These are phyloP conservation scores for Parambassis ranga DNA, from an alignment of 2,797 vertebrate genomes.

Conservation along the genomic window DNA sequence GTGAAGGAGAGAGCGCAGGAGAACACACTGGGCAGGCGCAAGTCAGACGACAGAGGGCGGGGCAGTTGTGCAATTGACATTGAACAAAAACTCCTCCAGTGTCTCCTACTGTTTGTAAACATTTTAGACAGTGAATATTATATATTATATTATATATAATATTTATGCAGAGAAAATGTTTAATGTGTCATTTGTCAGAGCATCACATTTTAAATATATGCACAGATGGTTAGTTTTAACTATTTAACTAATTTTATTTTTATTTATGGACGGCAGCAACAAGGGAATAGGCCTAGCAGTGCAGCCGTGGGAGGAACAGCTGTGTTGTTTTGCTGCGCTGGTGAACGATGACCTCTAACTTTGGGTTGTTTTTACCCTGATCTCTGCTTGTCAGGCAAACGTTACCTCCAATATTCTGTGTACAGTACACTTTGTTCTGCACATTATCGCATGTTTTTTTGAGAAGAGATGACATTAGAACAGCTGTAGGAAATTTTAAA, in stretches of 20 bases:
- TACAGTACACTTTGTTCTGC: not conserved
- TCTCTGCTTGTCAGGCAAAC: not conserved
- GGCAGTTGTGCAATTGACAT: constrained; percentile 49
- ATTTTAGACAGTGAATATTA: too few species aligned
- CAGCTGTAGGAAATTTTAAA: not conserved
- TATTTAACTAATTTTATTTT: not conserved
- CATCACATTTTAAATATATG: too few species aligned
- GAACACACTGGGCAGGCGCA: constrained; percentile 65
- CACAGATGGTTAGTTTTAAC: not conserved
- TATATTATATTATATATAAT: too few species aligned
- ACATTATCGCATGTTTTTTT: too few species aligned
- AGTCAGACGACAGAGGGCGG: constrained; percentile 38
- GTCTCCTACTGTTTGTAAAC: not conserved
- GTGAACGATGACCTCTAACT: not conserved
- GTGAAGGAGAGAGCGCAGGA: constrained; percentile 73
- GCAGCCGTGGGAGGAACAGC: not conserved
- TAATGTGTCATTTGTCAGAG: too few species aligned
- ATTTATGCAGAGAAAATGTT: not conserved
- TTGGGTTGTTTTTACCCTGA: rapidly evolving
- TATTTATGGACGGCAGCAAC: not conserved
- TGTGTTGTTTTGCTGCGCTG: too few species aligned
- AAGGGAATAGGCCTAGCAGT: not conserved
- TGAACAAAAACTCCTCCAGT: constrained; percentile 1
- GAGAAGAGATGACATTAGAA: too few species aligned
- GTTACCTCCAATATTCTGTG: not conserved